Evolutionary conservation across 2,797 vertebrate species (phyloP), one percentile per base, ranked within the genome.

Genomic region (Syngnathus rostellatus): DNA sequence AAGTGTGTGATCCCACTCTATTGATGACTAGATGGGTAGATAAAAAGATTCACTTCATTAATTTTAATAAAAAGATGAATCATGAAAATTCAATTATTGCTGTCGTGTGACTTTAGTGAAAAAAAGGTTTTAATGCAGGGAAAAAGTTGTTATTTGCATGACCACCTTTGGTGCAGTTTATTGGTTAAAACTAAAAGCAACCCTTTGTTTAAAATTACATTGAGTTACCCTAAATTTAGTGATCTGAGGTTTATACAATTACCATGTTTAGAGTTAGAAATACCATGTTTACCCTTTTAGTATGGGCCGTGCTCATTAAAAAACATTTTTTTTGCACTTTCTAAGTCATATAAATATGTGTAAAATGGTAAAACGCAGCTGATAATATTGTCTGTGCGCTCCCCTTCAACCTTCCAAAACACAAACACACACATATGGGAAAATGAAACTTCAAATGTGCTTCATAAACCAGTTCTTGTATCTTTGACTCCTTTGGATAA

Each of bases 1-100:
- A 45, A 61, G 59, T 71, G 71, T 86, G 77, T 84, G 81, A 85
- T 83, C 84, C 81, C 78, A 69, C 77, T 73, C 72, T 73, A 77
- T 73, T 83, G 31, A 38, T 7, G 11, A 25, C 12, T 16, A 31
- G 54, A 55, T 31, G 5, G 11, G 53, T 58, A 55, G 53, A 11
- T 25, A 14, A 25, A 58, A 17, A 58, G 55, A 58, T 8, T 17
- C 55, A 58, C 16, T 37, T 31, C 31, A 37, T 58, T 38, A 8
- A 58, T 58, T 58, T 58, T 14, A 58, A 58, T 58, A 58, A 58
- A 58, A 58, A 8, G 16, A 17, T 57, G 12, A 14, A 37, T 57
- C 54, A 37, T 7, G 16, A 58, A 37, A 58, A 37, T 37, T 12
- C 16, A 58, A 38, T 37, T 38, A 17, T 6, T 58, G 55, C 55